Conservation (phyloP, 2,888 invertebrate genomes). For the Drosophila borborema region DNA sequence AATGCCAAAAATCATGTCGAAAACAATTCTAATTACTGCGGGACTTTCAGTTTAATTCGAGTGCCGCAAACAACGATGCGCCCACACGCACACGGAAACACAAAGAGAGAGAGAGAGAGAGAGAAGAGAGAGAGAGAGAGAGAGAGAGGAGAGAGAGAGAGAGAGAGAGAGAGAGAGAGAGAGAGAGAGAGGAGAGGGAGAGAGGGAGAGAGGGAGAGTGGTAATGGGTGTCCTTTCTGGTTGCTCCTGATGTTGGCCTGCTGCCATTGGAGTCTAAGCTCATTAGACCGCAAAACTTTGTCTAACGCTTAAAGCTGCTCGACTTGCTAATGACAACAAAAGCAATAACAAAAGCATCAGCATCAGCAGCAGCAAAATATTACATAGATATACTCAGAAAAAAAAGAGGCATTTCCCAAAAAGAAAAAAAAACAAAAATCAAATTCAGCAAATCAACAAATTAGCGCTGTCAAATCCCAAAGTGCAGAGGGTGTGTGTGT, state of each 20-base stretch:
- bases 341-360: conserved; percentile 18
- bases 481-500: conserved; percentile 4
- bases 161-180: no score
- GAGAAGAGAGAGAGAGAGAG: no score
- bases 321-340: conserved; percentile 60
- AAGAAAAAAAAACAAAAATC: conserved; percentile 46
- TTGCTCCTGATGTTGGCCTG: conserved; percentile 14
- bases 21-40: conserved; percentile 75
- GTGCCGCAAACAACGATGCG: background rate
- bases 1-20: conserved; percentile 74
- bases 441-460: conserved; percentile 81
- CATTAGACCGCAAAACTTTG: conserved; percentile 73
- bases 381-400: conserved; percentile 27
- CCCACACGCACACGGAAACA: background rate
- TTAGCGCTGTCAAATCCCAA: conserved; percentile 70
- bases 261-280: conserved; percentile 56
- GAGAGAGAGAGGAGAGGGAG: background rate
- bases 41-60: conserved; percentile 35
- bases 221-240: background rate
- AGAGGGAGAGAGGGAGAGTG: no score
- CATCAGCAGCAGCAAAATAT: conserved; percentile 10
- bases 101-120: background rate
- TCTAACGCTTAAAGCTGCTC: conserved; percentile 44
- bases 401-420: conserved; percentile 4
- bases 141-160: no score